A percentile compares a stretch with the other conserved stretches of the same genome.
Conservation (phyloP, 30 jellyfish, hydroid and myxozoan species). For the Cassiopea xamachana region DNA sequence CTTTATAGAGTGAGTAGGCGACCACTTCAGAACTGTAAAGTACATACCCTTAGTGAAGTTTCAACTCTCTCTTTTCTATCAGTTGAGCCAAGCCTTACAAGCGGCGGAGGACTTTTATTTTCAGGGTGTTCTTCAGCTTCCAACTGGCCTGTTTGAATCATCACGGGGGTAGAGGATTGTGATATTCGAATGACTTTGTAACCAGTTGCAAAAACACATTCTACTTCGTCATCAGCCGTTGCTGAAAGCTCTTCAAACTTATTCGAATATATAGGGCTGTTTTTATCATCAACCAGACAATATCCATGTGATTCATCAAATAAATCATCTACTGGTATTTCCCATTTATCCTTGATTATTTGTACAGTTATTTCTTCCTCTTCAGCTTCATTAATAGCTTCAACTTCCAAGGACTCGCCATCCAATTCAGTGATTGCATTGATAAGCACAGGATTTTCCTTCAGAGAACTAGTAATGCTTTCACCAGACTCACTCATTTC, state of each 20-base stretch:
- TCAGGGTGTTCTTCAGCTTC: slow-evolving; percentile 69
- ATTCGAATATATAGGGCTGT: slow-evolving; percentile 33
- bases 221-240: slow-evolving; percentile 12
- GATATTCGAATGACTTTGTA: slow-evolving; percentile 9
- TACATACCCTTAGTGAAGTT: slow-evolving; percentile 66
- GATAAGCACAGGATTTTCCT: not conserved
- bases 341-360: not conserved
- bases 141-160: slow-evolving; percentile 32
- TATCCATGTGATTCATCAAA: slow-evolving; percentile 41
- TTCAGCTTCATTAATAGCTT: not conserved
- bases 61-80: slow-evolving; percentile 67
- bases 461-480: not conserved
- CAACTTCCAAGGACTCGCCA: not conserved
- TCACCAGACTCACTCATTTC: not conserved
- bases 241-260: slow-evolving; percentile 7
- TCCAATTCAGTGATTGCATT: not conserved
- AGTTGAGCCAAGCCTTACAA: slow-evolving; percentile 54
- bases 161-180: slow-evolving; percentile 9
- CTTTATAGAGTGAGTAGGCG: no score
- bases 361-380: not conserved
- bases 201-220: not conserved
- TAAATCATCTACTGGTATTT: slow-evolving; percentile 16
- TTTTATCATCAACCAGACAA: slow-evolving; percentile 44
- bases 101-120: slow-evolving; percentile 9
- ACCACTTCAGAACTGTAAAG: not conserved